Evolutionary conservation across 2,113 vertebrate species (phyloP).

Genomic region (Macroglossus sobrinus): DNA sequence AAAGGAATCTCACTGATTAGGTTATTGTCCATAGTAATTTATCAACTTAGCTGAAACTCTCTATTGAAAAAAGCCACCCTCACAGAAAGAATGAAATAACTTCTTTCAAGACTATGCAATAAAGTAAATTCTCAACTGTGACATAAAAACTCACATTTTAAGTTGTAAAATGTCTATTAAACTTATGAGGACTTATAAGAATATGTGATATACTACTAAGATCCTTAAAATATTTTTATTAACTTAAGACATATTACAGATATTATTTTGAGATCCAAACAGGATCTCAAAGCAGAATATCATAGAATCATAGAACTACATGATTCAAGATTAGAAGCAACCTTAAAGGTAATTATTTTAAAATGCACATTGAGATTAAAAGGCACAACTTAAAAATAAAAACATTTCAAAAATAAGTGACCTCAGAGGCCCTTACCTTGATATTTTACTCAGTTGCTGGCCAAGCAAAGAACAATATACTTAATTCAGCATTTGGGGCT

Average conservation of each 20-base stretch:
- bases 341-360: neutral
- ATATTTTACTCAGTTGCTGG: neutral
- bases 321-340: neutral
- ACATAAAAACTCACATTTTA: neutral
- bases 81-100: neutral
- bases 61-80: neutral
- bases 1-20: neutral
- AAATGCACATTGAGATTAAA: neutral
- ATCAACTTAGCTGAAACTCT: neutral
- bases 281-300: neutral
- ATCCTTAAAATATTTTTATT: neutral
- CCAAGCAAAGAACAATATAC: neutral
- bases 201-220: neutral
- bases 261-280: neutral
- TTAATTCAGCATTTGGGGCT: neutral
- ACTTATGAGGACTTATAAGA: neutral
- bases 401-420: neutral
- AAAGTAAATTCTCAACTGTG: neutral
- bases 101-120: neutral
- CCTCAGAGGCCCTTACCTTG: neutral
- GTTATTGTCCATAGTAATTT: neutral
- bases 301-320: neutral
- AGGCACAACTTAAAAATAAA: neutral
- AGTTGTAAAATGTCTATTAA: neutral
- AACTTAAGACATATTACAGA: neutral